Conservation (phyloP, 2,113 vertebrate species). For the Oncorhynchus mykiss region DNA sequence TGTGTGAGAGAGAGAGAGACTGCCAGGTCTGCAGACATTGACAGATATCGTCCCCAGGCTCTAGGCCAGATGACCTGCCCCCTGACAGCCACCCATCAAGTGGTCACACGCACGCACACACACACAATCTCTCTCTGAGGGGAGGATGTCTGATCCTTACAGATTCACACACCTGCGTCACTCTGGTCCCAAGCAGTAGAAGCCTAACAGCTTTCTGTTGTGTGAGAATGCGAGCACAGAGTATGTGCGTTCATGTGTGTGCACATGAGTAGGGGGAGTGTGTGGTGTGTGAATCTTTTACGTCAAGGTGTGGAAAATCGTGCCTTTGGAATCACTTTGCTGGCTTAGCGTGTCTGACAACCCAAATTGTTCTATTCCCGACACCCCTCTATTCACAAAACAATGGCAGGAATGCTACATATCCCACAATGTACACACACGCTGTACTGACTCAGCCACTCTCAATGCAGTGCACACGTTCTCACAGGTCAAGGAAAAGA, state of each 20-base stretch:
- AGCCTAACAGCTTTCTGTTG: not conserved
- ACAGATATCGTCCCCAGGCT: not conserved
- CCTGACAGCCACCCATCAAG: not conserved
- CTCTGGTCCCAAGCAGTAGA: not conserved
- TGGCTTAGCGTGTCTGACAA: conserved; percentile 41
- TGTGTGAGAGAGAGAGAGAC: not conserved
- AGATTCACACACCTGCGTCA: not conserved
- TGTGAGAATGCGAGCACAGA: not conserved
- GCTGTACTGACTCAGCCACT: conserved; percentile 44
- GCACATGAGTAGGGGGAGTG: not conserved
- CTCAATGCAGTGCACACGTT: not conserved
- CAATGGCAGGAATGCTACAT: conserved; percentile 65
- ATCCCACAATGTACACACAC: conserved; percentile 64
- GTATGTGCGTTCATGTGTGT: not conserved
- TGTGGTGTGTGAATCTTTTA: not conserved
- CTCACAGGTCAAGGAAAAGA: not conserved
- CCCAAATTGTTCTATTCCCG: conserved; percentile 50
- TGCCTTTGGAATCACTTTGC: conserved; percentile 22
- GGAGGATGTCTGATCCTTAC: no score
- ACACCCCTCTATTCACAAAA: conserved; percentile 48
- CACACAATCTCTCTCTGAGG: not conserved
- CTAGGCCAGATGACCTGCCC: not conserved
- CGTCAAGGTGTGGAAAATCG: conserved; percentile 1
- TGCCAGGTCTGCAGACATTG: not conserved
- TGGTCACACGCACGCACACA: not conserved